Evolutionary conservation across 2,113 vertebrate species (phyloP), one percentile per base, ranked within the genome.

Genomic region (Pipra filicauda): DNA sequence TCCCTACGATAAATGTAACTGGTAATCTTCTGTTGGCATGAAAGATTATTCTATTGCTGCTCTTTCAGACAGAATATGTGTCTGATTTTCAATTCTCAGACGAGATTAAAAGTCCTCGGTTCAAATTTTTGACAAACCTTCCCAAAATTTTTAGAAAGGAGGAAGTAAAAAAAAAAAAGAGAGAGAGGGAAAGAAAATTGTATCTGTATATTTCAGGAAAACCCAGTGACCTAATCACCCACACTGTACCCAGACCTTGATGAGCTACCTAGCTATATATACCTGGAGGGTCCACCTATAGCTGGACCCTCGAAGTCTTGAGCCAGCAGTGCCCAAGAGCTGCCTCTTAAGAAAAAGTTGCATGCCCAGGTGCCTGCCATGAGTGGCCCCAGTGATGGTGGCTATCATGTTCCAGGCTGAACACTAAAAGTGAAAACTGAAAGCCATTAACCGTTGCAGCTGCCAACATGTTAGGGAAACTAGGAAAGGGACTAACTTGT

Each of bases 361-460:
- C 30, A 12, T 0, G 0, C 31, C n/a, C 78, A 79, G 78, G 44
- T 49, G 31, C 13, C 49, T 85, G 85, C 44, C 1, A 0, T 33
- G 49, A 41, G 67, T 3, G 1, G 57, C 49, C 52, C 49, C 8
- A 1, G 54, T 33, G 55, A 19, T 0, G 7, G 65, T 52, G 49
- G 39, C 65, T 66, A 64, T 27, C 0, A 0, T 37, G 55, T 48
- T 75, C 80, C 89, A 82, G 35, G 74, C 33, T 89, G 70, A 93
- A 67, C 41, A 69, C 65, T 70, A 86, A 48, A 84, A 95, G 72
- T 78, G 72, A 90, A 95, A 96, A 91, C 91, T 77, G 91, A 95
- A 96, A 93, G 91, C 75, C 71, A 52, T 62, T 52, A 85, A 62
- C 88, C 5, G 26, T 77, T 88, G 85, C 82, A 92, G 82, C 72